Conservation (phyloP, 1,140 invertebrate genomes). For the Steinernema feltiae region DNA sequence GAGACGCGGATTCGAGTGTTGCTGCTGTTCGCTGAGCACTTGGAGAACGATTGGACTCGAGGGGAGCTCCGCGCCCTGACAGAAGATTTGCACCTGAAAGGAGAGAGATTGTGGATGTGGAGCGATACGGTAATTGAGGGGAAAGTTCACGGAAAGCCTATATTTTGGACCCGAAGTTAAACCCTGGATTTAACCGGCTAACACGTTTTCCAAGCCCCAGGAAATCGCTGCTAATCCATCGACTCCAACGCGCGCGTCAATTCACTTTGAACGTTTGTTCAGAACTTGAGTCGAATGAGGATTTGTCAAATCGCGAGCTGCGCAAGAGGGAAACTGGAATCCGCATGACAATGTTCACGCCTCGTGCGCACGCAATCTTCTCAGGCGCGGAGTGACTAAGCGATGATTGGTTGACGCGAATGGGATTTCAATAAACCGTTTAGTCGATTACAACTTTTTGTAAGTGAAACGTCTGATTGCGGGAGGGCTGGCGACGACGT, state of each 20-base stretch:
- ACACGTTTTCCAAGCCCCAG: no score
- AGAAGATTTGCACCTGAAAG: constrained; percentile 42
- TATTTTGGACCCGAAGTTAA: no score
- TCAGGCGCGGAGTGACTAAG: not conserved
- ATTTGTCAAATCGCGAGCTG: no score
- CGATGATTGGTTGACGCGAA: not conserved
- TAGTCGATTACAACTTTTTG: constrained; percentile 6
- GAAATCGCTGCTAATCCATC: no score
- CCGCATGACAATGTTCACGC: not conserved
- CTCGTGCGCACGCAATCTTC: no score
- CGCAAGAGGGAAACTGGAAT: no score
- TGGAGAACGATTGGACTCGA: constrained; percentile 34
- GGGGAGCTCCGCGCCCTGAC: constrained; percentile 36
- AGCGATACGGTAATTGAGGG: not conserved
- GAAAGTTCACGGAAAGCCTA: no score
- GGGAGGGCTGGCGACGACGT: no score
- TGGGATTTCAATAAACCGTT: constrained; percentile 13
- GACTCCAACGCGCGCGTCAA: no score
- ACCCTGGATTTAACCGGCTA: no score
- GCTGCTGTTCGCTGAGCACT: constrained; percentile 30
- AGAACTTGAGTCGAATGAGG: no score
- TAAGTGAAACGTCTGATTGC: not conserved
- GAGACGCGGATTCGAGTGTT: constrained; percentile 20
- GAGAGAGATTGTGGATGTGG: not conserved
- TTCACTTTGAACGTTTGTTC: no score